Conservation (phyloP, 1,140 invertebrate genomes). For the Ctenoplectra terminalis region DNA sequence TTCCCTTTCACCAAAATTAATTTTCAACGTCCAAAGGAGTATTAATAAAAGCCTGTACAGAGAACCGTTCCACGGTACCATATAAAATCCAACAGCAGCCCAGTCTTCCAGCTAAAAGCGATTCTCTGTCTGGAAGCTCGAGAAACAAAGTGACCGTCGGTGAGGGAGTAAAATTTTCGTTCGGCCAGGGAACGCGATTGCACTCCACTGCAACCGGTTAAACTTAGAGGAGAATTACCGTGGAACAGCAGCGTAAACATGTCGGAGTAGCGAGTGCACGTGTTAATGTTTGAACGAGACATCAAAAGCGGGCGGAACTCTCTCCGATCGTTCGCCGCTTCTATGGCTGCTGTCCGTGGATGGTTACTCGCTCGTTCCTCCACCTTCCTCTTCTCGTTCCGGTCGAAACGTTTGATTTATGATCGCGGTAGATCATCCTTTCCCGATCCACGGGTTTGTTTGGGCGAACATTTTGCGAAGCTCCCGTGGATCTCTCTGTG, state of each 20-base stretch:
- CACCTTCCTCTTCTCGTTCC: neutral
- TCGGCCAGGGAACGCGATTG: conserved; percentile 44
- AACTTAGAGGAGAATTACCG: conserved; percentile 75
- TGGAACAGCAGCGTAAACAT: conserved; percentile 79
- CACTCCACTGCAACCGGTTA: conserved; percentile 70
- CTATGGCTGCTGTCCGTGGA: conserved; percentile 51
- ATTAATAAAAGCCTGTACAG: no score
- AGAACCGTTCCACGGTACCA: no score
- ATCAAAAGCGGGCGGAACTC: conserved; percentile 79
- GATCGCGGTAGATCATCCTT: conserved; percentile 62
- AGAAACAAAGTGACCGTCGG: conserved; percentile 32
- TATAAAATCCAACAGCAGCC: neutral
- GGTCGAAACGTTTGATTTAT: conserved; percentile 62
- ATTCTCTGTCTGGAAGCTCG: neutral
- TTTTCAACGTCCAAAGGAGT: no score
- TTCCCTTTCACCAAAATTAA: no score
- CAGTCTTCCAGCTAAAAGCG: neutral
- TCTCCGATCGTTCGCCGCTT: conserved; percentile 56
- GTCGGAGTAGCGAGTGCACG: conserved; percentile 79
- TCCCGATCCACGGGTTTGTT: conserved; percentile 53
- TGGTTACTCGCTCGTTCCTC: conserved; percentile 47
- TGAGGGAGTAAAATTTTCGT: conserved; percentile 50
- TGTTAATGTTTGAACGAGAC: conserved; percentile 81
- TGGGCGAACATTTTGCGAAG: conserved; percentile 35
- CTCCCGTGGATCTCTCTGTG: neutral